Base-by-base conservation (phyloP, 1,140 invertebrate species). In the Drosophila pallidifrons region DNA sequence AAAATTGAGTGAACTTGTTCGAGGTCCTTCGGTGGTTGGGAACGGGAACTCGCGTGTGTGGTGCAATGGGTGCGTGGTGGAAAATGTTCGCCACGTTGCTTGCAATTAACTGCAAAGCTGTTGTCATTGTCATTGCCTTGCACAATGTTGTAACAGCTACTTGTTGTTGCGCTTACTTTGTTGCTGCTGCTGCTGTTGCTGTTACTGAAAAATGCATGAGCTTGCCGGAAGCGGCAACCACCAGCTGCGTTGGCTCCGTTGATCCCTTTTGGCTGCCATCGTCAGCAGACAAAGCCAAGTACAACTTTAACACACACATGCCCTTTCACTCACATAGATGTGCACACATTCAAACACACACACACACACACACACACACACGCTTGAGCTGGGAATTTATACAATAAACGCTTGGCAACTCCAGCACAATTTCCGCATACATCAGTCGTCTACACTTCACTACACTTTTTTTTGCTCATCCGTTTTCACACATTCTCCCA, bases 161-260 rank as follows among this genome's bases (percentile, higher is more conserved):
- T 77, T 57, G 43, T 51, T 82, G 58, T 16, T 52, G 65, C 58
- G 28, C 38, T 32, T 65, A 67, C 79, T 77, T 54, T 38, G 66
- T 47, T 16, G 25, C 8, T 61, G 43, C 67, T 75, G 79, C 74
- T 78, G 49, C 11, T 61, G 64, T 52, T 78, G 49, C 11, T 61
- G 64, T 52, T 79, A 59, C 61, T 87, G 76, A 80, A 87, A 87
- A 87, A 87, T 87, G 77, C 79, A 87, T 75, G 69, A 87, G 77
- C 51, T 79, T 49, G 41, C 68, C 82, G 79, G 76, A 79, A 82
- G 79, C 73, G 68, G 46, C 72, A 57, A 75, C 79, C 79, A 68
- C 72, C 82, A 82, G 79, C 82, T 87, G 72, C 38, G 65, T 77
- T 88, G 51, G 69, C 30, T 49, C 63, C 67, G 16, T 45, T 75